A percentile compares a stretch with the other conserved stretches of the same genome.
phyloP scores from a whole-genome alignment of 2,888 invertebrate genomes.

The Branchellion lobata region DNA sequence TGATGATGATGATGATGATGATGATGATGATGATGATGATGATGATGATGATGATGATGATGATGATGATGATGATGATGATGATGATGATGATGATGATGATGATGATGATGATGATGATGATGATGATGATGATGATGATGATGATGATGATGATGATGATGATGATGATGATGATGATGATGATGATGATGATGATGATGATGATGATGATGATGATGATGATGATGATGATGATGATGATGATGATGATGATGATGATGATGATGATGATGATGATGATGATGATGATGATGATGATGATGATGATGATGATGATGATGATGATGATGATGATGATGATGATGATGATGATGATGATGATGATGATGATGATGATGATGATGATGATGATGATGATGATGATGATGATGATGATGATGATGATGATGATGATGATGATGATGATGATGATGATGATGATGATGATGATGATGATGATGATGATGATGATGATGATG shows the following conservation, averaged over 20 bases:
- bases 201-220: conserved; percentile 42
- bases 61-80: conserved; percentile 42
- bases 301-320: conserved; percentile 43
- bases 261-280: conserved; percentile 41
- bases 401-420: conserved; percentile 54
- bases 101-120: conserved; percentile 42
- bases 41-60: conserved; percentile 42
- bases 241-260: conserved; percentile 43
- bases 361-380: conserved; percentile 49
- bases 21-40: conserved; percentile 42
- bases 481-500: conserved; percentile 35
- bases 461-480: conserved; percentile 42
- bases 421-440: conserved; percentile 54
- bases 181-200: conserved; percentile 42
- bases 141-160: conserved; percentile 42
- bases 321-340: conserved; percentile 52
- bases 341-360: conserved; percentile 51
- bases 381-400: conserved; percentile 52
- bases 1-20: conserved; percentile 42
- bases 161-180: conserved; percentile 42
- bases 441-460: conserved; percentile 43
- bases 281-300: conserved; percentile 43
- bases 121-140: conserved; percentile 42
- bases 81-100: conserved; percentile 42
- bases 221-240: conserved; percentile 42